Evolutionary conservation across 2,797 vertebrate species (phyloP), one percentile per base, ranked within the genome.

Genomic region (Sebastes goodei): DNA sequence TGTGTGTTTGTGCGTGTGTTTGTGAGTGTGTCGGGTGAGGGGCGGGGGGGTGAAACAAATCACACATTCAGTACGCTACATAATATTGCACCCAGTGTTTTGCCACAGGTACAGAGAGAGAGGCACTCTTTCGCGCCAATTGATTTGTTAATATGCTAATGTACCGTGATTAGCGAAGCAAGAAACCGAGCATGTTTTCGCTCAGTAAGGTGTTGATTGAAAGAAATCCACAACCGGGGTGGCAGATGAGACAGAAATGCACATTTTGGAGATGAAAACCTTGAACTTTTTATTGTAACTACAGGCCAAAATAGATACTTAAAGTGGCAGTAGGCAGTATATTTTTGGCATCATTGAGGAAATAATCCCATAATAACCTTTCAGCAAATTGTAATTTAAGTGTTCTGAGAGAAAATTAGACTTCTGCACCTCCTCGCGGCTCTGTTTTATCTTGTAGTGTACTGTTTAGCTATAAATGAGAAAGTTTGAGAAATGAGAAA

Each of bases 91-190:
- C 71, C 83, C 70, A 74, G 83, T 89, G 73, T 89, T 91, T 88
- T 93, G 83, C 83, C 84, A 88, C 91, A 95, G 92, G 89, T 94
- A 92, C 84, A 88, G 69, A 86, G 35, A 81, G 86, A 81, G 85
- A 86, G 78, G 62, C 77, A 82, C 83, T 82, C 73, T 38, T 76
- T 74, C 23, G 53, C 86, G 88, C 79, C 80, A 92, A 83, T 89
- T 91, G 87, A 93, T 93, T 93, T 89, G 89, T 89, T 95, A 94
- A 93, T 92, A 94, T 94, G 94, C 83, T 93, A 94, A 94, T 91
- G 85, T 12, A 1, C 33, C 20, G 61, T 90, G 89, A 89, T 92
- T 88, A 88, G 61, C 9, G 5, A 42, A 69, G 76, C 74, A 23
- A 15, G 71, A 81, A 88, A 84, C 80, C 2, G 7, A 65, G 55